A percentile compares a stretch with the other conserved stretches of the same genome.
These are phyloP conservation scores for Halcyon leucocephala DNA, from an alignment of 2,797 vertebrate genomes.

Conservation along the genomic window DNA sequence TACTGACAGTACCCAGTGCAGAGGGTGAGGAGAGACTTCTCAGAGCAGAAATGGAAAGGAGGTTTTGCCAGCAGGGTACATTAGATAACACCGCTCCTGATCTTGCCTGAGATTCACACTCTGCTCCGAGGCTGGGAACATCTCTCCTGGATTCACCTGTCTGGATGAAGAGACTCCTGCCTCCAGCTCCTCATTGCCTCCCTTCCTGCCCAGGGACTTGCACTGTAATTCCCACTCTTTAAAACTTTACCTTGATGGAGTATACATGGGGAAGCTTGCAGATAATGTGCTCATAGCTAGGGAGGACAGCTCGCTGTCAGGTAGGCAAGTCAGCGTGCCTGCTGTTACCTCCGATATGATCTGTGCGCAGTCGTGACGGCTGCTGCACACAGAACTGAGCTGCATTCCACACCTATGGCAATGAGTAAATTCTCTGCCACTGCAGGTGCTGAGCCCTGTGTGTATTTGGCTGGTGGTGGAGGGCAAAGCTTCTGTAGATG, in stretches of 20 bases:
- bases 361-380: too few relatives aligned
- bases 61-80: not conserved
- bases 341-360: not conserved
- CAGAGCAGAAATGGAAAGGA: slow-evolving; percentile 2
- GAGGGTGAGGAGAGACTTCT: not conserved
- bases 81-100: slow-evolving; percentile 18
- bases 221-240: not conserved
- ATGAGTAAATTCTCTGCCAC: not conserved
- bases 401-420: not conserved
- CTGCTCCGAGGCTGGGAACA: not conserved
- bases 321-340: accelerated
- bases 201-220: not conserved
- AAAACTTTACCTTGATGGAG: not conserved
- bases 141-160: slow-evolving; percentile 3
- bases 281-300: accelerated
- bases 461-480: not conserved
- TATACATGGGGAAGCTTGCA: not conserved
- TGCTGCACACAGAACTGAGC: not conserved
- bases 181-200: not conserved
- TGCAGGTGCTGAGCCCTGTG: not conserved
- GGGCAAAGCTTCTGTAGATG: not conserved
- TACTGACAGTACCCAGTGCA: not conserved
- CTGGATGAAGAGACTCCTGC: not conserved
- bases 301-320: not conserved
- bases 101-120: slow-evolving; percentile 29